Conservation (phyloP, 2,113 vertebrate genomes). For the Proterorhinus semilunaris region DNA sequence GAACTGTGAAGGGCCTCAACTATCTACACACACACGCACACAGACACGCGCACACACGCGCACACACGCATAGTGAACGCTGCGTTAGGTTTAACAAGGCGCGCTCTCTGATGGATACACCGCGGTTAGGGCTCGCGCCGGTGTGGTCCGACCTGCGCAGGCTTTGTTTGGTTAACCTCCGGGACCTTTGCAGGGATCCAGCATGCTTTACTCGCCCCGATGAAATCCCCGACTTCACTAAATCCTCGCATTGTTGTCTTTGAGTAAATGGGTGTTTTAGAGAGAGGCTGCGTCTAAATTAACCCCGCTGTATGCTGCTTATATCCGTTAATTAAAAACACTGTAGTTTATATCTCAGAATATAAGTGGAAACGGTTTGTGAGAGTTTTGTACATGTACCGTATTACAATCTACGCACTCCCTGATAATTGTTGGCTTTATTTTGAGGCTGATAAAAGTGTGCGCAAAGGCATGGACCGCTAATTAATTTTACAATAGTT, state of each 20-base stretch:
- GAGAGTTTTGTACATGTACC: neutral
- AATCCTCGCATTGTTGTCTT: slow-evolving; percentile 51
- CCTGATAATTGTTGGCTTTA: too few species aligned
- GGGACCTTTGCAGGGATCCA: slow-evolving; percentile 82
- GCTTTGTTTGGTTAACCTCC: slow-evolving; percentile 94
- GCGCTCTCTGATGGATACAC: slow-evolving; percentile 79
- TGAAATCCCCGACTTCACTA: slow-evolving; percentile 58
- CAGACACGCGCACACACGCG: too few species aligned
- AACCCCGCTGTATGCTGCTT: slow-evolving; percentile 3
- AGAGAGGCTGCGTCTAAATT: slow-evolving; percentile 10
- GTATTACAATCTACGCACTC: neutral
- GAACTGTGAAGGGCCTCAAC: slow-evolving; percentile 60
- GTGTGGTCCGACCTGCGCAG: slow-evolving; percentile 91
- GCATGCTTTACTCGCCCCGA: slow-evolving; percentile 63
- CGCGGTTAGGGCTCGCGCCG: slow-evolving; percentile 82
- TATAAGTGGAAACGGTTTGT: neutral
- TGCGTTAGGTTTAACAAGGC: slow-evolving; percentile 87
- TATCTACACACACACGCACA: slow-evolving; percentile 55
- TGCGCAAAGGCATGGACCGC: too few species aligned
- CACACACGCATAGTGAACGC: slow-evolving; percentile 30
- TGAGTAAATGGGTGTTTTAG: slow-evolving; percentile 41
- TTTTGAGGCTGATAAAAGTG: too few species aligned
- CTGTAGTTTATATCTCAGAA: neutral
- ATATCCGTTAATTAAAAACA: slow-evolving; percentile 19
- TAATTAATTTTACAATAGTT: too few species aligned